Base-by-base conservation (phyloP, 1,140 invertebrate genomes). In the Geopemphigus sp. region DNA sequence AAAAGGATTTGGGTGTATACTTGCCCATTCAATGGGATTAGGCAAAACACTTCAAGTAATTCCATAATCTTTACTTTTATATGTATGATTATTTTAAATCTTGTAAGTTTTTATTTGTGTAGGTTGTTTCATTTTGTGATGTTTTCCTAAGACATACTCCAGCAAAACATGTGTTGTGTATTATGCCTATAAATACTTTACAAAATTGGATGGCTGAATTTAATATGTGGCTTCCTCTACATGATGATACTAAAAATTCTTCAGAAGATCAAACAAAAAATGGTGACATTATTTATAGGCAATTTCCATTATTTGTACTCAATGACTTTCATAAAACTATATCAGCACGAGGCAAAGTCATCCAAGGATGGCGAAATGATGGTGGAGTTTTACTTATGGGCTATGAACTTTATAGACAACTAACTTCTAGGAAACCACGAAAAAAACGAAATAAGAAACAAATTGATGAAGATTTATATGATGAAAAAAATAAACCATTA, bases 151-250 rank as follows among this genome's bases (percentile, higher is more conserved):
- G 95, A 72, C 91, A 95, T 84, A 98, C 96, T 0, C 89, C 89
- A n/a, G 93, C 93, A 10, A 94, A 91, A 84, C 94, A 92, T 50
- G 95, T 98, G 5, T 86, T 99, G 12, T 95, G 96, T 84, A 98
- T 99, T 82, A 98, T 99, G 89, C 98, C 98, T 1, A 98, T 99
- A 78, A 99, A 99, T 87, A 99, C 97, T 2, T 87, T 99, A 74
- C 97, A 99, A 87, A 99, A 99, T 88, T 99, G 98, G 98, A 86
- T 96, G 81, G 91, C 93, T 5, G 98, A 99, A 85, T 99, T 98
- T 84, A 97, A 99, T 84, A 95, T 95, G 90, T 99, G 97, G 96
- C 85, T 95, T 66, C 95, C 95, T 6, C 56, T 81, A 68, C 85
- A 88, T 29, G 87, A 87, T 39, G 87, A 88, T 82, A 84, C 85